Percentiles rank a stretch among this genome's conserved stretches.
Evolutionary conservation across 2,113 vertebrate genomes (phyloP).

Genomic region (Myrmecobius fasciatus): DNA sequence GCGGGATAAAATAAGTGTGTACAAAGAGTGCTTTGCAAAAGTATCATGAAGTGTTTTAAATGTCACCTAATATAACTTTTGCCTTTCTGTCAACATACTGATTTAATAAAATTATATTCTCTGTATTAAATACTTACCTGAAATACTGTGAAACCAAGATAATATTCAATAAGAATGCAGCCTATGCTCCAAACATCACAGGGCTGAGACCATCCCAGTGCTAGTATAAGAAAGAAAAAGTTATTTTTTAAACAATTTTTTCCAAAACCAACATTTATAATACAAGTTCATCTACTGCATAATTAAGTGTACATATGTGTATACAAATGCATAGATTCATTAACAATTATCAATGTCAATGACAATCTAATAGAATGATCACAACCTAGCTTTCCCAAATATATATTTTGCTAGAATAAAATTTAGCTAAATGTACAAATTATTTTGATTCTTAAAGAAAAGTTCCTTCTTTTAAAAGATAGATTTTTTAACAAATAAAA

Average conservation of each 20-base stretch:
- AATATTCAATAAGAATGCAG: conserved; percentile 97
- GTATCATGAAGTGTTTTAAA: background rate
- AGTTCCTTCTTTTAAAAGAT: background rate
- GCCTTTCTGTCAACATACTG: conserved; percentile 23
- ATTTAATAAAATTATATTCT: conserved; percentile 44
- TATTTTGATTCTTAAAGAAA: conserved; percentile 19
- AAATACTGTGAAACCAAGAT: conserved; percentile 95
- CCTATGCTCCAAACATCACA: conserved; percentile 98
- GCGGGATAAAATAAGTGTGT: background rate
- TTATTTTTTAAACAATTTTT: conserved; percentile 25
- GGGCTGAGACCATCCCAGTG: conserved; percentile 95
- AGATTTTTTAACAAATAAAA: background rate
- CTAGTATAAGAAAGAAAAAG: conserved; percentile 81
- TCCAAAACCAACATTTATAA: background rate
- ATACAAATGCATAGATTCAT: background rate
- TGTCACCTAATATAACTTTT: conserved; percentile 6
- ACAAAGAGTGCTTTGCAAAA: background rate
- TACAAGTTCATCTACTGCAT: background rate
- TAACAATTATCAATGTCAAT: conserved; percentile 20
- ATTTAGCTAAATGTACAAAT: background rate
- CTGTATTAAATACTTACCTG: conserved; percentile 86
- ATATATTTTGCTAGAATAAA: conserved; percentile 14
- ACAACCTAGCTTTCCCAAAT: conserved; percentile 18
- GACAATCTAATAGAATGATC: background rate
- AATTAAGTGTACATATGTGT: background rate